Percentiles rank a stretch among this genome's conserved stretches.
Evolutionary conservation across 2,113 vertebrate species (phyloP).

Genomic region (Odontesthes bonariensis): DNA sequence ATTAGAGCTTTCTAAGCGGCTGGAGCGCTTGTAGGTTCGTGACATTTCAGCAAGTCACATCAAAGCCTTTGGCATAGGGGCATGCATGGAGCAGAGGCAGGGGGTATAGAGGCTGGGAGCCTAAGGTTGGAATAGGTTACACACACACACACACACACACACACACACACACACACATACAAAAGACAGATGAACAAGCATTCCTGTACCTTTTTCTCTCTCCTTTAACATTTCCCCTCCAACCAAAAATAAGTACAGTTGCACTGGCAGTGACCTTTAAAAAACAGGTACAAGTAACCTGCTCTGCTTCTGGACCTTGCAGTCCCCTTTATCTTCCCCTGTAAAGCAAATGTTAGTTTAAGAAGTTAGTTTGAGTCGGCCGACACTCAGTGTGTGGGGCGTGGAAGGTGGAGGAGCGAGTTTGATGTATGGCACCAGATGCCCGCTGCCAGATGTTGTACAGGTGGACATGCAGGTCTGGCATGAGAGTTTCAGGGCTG

Average conservation of each 20-base stretch:
- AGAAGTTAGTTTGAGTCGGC: slow-evolving; percentile 74
- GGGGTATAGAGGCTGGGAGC: slow-evolving; percentile 35
- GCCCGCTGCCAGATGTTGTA: slow-evolving; percentile 82
- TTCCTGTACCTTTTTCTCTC: slow-evolving; percentile 9
- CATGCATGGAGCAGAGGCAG: slow-evolving; percentile 51
- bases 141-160: slow-evolving; percentile 12
- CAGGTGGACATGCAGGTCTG: slow-evolving; percentile 73
- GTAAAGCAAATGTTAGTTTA: slow-evolving; percentile 80
- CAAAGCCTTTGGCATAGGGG: slow-evolving; percentile 62
- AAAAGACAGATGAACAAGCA: slow-evolving; percentile 50
- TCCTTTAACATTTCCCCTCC: slow-evolving; percentile 5
- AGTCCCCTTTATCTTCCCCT: slow-evolving; percentile 8
- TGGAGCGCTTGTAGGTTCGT: slow-evolving; percentile 65
- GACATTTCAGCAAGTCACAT: slow-evolving; percentile 75
- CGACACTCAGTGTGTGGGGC: slow-evolving; percentile 59
- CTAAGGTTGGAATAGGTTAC: slow-evolving; percentile 30
- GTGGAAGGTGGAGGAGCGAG: slow-evolving; percentile 62
- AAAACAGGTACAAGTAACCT: slow-evolving; percentile 34
- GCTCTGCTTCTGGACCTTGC: slow-evolving; percentile 39
- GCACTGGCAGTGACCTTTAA: slow-evolving; percentile 47
- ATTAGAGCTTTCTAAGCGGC: slow-evolving; percentile 72
- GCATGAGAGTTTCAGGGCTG: slow-evolving; percentile 72
- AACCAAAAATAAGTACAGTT: slow-evolving; percentile 21
- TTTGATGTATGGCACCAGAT: slow-evolving; percentile 85
- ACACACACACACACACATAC: neutral